Evolutionary conservation across 2,888 invertebrate genomes (phyloP), one percentile per base, ranked within the genome.

Genomic region (Latrodectus elegans): DNA sequence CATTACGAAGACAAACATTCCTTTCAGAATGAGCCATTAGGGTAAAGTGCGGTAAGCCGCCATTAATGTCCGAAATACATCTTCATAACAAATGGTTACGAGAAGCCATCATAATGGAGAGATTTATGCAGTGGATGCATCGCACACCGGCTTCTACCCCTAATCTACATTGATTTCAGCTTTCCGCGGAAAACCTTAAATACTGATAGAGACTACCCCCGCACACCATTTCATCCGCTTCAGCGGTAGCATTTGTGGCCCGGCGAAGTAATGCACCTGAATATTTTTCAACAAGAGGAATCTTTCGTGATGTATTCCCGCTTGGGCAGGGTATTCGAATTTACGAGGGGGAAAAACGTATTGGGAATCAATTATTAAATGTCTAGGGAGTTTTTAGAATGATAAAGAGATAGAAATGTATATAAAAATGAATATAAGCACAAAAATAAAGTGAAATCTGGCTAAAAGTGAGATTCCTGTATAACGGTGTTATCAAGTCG

Each of bases 71-170:
- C 76, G 22, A 81, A 82, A 87, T 87, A 72, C 77, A 87, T 87
- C 86, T 87, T 87, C 81, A 81, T 87, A 87, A 87, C 86, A 77
- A 87, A 87, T 87, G 81, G 86, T 87, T 87, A 87, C 81, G 81
- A 76, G 52, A 70, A 67, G 55, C 73, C 81, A 87, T 87, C 86
- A 87, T 87, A 87, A 87, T 81, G 86, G 81, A 73, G 81, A 87
- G 86, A 87, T 87, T 87, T 87, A 87, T 87, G 85, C 68, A 73
- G 80, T 67, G 67, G 74, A 67, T 80, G 80, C 60, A 72, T 49
- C 55, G 52, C 26, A 72, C n/a, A 79, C 76, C 64, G 51, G 77
- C 49, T 77, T 77, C 77, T 77, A 60, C 72, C 72, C 49, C 67
- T 87, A 87, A 87, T 87, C 86, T 87, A 80, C 86, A 82, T 87